Evolutionary conservation across 2,888 invertebrate species (phyloP).

Genomic region (Timandra comae): DNA sequence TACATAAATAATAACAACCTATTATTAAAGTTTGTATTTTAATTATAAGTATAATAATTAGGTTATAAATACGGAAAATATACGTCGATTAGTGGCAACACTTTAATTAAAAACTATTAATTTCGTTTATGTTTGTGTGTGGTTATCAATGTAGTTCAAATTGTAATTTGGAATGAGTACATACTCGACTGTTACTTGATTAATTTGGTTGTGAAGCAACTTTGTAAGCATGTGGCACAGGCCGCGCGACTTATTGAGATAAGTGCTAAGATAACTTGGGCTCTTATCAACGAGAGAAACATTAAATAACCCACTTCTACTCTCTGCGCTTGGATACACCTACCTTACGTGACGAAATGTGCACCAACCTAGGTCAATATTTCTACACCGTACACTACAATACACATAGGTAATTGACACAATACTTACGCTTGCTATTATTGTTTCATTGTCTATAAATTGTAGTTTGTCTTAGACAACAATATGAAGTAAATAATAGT

Average conservation of each 20-base stretch:
- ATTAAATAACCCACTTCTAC: constrained; percentile 12
- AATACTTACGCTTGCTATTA: constrained; percentile 6
- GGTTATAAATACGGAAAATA: too few species aligned
- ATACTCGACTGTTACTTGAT: neutral
- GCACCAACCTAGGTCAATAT: constrained; percentile 21
- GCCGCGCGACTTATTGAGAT: neutral
- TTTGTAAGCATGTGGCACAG: neutral
- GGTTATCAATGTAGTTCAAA: too few species aligned
- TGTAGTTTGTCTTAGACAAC: neutral
- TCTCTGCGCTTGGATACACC: neutral
- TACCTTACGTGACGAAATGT: constrained; percentile 19
- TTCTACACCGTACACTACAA: constrained; percentile 1
- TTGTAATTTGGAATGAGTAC: too few species aligned
- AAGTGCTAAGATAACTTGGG: neutral
- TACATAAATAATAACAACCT: too few species aligned
- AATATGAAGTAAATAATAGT: constrained; percentile 4
- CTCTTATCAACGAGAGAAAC: constrained; percentile 1
- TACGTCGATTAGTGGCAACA: too few species aligned
- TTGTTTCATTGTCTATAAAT: constrained; percentile 4
- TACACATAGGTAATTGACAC: constrained; percentile 6
- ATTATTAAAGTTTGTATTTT: too few species aligned
- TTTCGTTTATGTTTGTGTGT: too few species aligned
- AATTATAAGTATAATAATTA: too few species aligned
- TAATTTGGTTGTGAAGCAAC: neutral
- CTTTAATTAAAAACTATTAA: too few species aligned